Evolutionary conservation across 2,113 vertebrate genomes (phyloP).

Genomic region (Chlorocebus sabaeus): DNA sequence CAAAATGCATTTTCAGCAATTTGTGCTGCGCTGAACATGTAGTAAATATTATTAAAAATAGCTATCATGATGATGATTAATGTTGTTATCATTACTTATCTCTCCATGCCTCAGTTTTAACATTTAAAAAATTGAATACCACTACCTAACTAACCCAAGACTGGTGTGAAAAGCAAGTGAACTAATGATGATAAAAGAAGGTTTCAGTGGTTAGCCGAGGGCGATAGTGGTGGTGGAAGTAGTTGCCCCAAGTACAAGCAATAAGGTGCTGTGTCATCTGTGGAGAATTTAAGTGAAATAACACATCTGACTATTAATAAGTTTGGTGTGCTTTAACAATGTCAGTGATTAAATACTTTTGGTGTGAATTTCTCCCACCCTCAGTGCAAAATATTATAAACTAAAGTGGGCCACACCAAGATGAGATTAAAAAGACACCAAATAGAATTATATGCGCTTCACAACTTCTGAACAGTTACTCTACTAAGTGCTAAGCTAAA

Average conservation of each 20-base stretch:
- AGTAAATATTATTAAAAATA: background rate
- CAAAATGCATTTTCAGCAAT: background rate
- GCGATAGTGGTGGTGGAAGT: fast-evolving
- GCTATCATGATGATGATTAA: background rate
- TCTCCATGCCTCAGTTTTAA: background rate
- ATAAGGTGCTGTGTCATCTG: background rate
- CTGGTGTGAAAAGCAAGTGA: background rate
- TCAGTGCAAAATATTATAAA: background rate
- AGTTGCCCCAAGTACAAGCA: background rate
- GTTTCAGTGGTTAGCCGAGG: background rate
- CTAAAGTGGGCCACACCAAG: background rate
- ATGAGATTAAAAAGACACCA: background rate
- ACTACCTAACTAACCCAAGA: background rate
- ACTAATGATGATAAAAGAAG: background rate
- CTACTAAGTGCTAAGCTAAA: background rate
- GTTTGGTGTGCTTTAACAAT: background rate
- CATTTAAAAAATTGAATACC: background rate
- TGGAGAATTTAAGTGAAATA: background rate
- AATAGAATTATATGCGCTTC: background rate
- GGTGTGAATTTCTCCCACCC: background rate
- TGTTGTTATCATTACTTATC: background rate
- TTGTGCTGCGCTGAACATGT: background rate
- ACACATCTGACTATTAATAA: background rate
- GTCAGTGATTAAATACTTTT: background rate
- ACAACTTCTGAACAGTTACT: background rate